A percentile compares a stretch with the other conserved stretches of the same genome.
Evolutionary conservation across 2,888 invertebrate genomes (phyloP).

Genomic region (Coronaproctus castanopsis): DNA sequence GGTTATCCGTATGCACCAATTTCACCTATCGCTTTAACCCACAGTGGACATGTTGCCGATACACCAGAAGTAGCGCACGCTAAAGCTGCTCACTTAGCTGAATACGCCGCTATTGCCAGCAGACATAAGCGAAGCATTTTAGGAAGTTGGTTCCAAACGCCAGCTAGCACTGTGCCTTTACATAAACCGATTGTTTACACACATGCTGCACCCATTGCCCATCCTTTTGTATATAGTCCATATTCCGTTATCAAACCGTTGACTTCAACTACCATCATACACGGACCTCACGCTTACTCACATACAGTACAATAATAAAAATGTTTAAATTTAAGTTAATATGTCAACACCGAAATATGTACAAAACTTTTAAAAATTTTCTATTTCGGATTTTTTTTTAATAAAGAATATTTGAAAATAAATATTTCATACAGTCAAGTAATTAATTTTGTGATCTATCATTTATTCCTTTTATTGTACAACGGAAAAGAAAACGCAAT

Average conservation of each 20-base stretch:
- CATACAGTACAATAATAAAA: slow-evolving; percentile 25
- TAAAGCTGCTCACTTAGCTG: slow-evolving; percentile 27
- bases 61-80: slow-evolving; percentile 27
- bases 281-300: slow-evolving; percentile 28
- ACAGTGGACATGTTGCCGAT: slow-evolving; percentile 26
- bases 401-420: too few species aligned
- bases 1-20: slow-evolving; percentile 7
- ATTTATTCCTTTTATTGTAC: too few species aligned
- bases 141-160: not conserved
- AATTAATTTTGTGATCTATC: too few species aligned
- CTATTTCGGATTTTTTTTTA: too few species aligned
- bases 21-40: slow-evolving; percentile 23
- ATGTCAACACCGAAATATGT: too few species aligned
- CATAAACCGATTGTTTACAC: not conserved
- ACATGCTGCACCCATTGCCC: slow-evolving; percentile 12
- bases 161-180: slow-evolving; percentile 13
- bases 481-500: too few species aligned
- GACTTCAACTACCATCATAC: slow-evolving; percentile 26
- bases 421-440: too few species aligned
- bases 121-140: slow-evolving; percentile 10
- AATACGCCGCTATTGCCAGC: slow-evolving; percentile 13
- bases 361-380: too few species aligned
- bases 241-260: slow-evolving; percentile 17
- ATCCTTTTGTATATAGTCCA: slow-evolving; percentile 11
- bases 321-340: too few species aligned